These are phyloP conservation scores for Drosophila emarginata DNA, from an alignment of 2,888 invertebrate species.

Conservation along the genomic window DNA sequence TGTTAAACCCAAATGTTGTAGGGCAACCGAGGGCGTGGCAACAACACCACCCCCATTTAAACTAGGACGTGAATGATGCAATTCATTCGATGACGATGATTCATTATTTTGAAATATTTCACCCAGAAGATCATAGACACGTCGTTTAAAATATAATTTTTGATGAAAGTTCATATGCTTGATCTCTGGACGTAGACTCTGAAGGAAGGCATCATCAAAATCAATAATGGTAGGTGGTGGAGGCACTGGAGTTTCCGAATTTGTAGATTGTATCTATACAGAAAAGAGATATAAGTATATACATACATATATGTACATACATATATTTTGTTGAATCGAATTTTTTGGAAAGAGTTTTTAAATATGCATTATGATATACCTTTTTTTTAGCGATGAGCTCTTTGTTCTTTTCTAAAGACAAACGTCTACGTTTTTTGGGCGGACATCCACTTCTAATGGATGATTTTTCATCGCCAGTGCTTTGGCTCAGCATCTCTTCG, in stretches of 20 bases:
- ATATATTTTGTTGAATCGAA: neutral
- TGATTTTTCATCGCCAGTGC: slow-evolving; percentile 32
- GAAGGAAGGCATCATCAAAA: slow-evolving; percentile 75
- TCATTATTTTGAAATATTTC: slow-evolving; percentile 65
- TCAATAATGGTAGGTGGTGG: slow-evolving; percentile 38
- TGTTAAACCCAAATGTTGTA: slow-evolving; percentile 36
- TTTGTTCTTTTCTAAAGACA: slow-evolving; percentile 20
- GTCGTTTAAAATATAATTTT: slow-evolving; percentile 77
- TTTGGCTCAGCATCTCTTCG: slow-evolving; percentile 29
- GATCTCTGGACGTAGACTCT: slow-evolving; percentile 79
- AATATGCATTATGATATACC: too few species aligned
- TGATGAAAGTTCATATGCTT: slow-evolving; percentile 78
- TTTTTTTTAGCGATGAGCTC: slow-evolving; percentile 13
- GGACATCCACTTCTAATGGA: slow-evolving; percentile 39
- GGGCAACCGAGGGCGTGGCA: slow-evolving; percentile 24
- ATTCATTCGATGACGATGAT: neutral
- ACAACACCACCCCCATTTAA: slow-evolving; percentile 26
- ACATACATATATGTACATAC: neutral
- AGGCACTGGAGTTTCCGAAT: slow-evolving; percentile 11
- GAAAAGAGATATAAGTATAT: neutral
- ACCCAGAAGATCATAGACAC: slow-evolving; percentile 76
- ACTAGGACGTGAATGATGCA: neutral
- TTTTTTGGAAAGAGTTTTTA: too few species aligned
- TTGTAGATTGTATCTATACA: neutral
- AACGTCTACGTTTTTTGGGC: slow-evolving; percentile 50